phyloP scores from a whole-genome alignment of 2,113 vertebrate species.

The Columba janthina region DNA sequence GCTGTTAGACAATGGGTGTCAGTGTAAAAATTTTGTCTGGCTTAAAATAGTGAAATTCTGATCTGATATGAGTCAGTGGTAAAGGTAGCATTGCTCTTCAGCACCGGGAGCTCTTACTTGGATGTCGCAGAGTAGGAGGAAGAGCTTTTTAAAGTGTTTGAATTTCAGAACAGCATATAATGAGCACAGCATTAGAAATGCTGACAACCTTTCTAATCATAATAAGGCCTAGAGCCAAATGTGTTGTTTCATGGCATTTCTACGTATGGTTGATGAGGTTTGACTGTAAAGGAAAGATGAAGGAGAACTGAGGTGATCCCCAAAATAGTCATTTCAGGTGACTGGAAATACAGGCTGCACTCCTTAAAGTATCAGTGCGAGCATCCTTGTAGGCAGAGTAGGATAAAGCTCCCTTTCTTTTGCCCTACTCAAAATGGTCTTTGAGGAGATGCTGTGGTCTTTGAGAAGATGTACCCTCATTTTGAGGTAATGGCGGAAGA shows the following conservation, averaged over 20 bases:
- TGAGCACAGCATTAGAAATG: background rate
- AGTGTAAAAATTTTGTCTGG: background rate
- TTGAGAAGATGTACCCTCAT: background rate
- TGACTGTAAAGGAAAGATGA: background rate
- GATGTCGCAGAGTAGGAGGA: background rate
- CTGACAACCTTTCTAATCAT: background rate
- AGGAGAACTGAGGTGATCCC: background rate
- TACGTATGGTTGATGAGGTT: background rate
- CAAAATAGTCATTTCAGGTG: background rate
- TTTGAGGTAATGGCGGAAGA: background rate
- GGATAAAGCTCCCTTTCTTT: background rate
- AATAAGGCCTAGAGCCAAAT: background rate
- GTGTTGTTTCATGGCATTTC: background rate
- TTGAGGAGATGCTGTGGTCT: background rate
- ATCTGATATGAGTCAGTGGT: background rate
- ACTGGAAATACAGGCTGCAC: background rate
- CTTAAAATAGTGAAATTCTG: background rate
- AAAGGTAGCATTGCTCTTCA: background rate
- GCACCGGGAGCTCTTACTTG: background rate
- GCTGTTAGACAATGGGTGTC: background rate
- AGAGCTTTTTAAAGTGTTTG: background rate
- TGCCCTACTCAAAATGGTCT: background rate
- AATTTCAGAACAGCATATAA: background rate
- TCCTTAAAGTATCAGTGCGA: background rate
- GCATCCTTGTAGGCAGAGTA: background rate